Evolutionary conservation across 1,140 invertebrate species (phyloP), one percentile per base, ranked within the genome.

Genomic region (Aricia agestis): DNA sequence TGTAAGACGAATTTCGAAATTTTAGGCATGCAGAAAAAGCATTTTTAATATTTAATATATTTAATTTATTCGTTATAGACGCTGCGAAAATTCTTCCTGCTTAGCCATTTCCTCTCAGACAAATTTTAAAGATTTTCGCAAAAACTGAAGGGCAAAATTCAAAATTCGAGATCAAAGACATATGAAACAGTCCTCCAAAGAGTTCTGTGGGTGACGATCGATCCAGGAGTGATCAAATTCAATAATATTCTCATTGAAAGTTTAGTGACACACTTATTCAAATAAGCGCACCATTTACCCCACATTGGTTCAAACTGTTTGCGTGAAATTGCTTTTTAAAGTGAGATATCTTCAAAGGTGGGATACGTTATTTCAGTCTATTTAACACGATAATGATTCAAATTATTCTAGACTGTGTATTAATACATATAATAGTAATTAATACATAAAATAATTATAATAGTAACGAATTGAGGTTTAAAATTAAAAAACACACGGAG

Each of bases 201-300:
- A 52, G 11, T 52, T 52, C 11, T 52, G 45, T 52, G 45, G 36
- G 9, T 36, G 36, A 52, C 13, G 11, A 52, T 52, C 45, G 45
- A 52, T 52, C 45, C 0, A 52, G 36, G 6, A 36, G 9, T 10
- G 10, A 52, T 52, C 45, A 52, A 52, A 11, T 52, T 52, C 45
- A 52, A 52, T 52, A 52, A 52, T 52, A 52, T 52, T 52, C 45
- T 52, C 45, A 52, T 15, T 52, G 45, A 52, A 15, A 52, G 45
- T 52, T 52, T 13, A 52, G 45, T 52, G 45, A 52, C 45, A 52
- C 45, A 52, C 45, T 52, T 52, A 52, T 52, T 52, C 45, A 52
- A 52, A 52, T 52, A 52, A 13, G 45, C 45, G 45, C 0, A 52
- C 45, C 45, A 52, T 52, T 52, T 52, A 15, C 45, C 11, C 45